Evolutionary conservation across 1,140 invertebrate genomes (phyloP).

Genomic region (Zaprionus kolodkinae): DNA sequence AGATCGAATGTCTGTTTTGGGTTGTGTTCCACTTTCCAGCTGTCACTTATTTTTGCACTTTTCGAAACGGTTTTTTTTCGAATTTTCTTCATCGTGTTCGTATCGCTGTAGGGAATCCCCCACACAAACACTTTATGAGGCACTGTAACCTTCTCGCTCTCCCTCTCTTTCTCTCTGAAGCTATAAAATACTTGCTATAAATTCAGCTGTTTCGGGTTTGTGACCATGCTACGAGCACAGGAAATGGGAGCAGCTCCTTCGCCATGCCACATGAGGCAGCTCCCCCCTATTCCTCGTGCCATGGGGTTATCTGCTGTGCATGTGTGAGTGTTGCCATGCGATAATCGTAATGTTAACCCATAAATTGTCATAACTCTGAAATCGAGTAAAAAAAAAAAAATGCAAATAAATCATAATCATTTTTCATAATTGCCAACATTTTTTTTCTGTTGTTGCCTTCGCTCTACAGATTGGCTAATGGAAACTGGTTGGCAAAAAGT

Average conservation of each 20-base stretch:
- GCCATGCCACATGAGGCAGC: too few species aligned
- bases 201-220: conserved; percentile 45
- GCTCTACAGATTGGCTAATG: conserved; percentile 8
- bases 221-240: conserved; percentile 48
- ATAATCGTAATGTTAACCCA: conserved; percentile 41
- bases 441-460: neutral
- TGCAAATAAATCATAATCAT: conserved; percentile 33
- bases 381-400: conserved; percentile 35
- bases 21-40: neutral
- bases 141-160: neutral
- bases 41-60: neutral
- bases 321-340: conserved; percentile 30
- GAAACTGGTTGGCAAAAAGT: neutral
- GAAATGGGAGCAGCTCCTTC: neutral
- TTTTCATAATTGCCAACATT: conserved; percentile 36
- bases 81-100: neutral
- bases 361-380: conserved; percentile 32
- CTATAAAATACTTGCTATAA: conserved; percentile 67
- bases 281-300: neutral
- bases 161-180: neutral
- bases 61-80: neutral
- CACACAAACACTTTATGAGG: neutral
- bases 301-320: neutral
- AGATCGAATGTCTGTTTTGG: neutral
- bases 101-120: neutral